Conservation (phyloP, 2,797 vertebrate genomes). For the Chanos chanos region DNA sequence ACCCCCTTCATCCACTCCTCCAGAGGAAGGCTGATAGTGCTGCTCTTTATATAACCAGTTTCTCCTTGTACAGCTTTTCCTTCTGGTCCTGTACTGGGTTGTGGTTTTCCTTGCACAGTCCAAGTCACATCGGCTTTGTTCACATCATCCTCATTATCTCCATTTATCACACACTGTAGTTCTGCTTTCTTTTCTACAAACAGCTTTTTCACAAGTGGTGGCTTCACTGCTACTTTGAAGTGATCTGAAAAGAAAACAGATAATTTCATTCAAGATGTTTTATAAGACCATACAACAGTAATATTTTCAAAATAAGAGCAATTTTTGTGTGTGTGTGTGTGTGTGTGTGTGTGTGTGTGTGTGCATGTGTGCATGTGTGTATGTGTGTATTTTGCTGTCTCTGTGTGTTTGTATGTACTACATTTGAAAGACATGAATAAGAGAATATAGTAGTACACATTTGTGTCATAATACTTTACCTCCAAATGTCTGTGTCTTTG, state of each 20-base stretch:
- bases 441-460: no score
- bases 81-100: fast-evolving
- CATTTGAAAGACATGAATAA: no score
- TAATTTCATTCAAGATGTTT: no score
- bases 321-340: not conserved
- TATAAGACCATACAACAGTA: no score
- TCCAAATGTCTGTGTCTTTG: no score
- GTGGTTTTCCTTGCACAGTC: not conserved
- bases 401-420: no score
- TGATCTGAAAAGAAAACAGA: not conserved
- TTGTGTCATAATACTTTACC: no score
- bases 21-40: not conserved
- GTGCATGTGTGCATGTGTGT: not conserved
- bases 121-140: conserved; percentile 1
- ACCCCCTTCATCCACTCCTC: not conserved
- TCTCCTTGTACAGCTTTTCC: fast-evolving
- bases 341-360: not conserved
- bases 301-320: not conserved
- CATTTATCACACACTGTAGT: conserved; percentile 17
- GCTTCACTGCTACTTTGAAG: not conserved
- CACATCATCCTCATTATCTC: not conserved
- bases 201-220: not conserved
- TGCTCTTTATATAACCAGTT: not conserved
- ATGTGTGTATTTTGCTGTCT: not conserved
- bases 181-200: not conserved